Conservation (phyloP, 2,888 invertebrate species). For the Silvanus unidentatus region DNA sequence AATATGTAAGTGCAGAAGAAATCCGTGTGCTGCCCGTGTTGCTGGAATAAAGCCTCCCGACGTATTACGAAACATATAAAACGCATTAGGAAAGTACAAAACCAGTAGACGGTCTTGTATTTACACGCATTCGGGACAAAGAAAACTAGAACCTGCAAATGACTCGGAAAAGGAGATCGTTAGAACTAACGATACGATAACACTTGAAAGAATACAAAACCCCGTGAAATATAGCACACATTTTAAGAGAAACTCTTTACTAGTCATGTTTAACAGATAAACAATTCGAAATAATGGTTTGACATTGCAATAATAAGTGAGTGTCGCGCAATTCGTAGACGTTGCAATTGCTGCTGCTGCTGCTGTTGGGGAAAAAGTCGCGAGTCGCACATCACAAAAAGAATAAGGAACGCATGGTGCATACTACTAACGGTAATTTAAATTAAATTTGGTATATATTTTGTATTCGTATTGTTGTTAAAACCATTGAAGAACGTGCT, state of each 20-base stretch:
- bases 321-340: too few species aligned
- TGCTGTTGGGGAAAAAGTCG: too few species aligned
- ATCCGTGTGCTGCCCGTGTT: constrained; percentile 11
- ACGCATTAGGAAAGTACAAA: constrained; percentile 33
- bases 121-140: constrained; percentile 21
- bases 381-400: too few species aligned
- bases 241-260: constrained; percentile 10
- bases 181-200: constrained; percentile 43
- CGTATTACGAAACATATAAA: constrained; percentile 32
- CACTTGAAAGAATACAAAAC: constrained; percentile 29
- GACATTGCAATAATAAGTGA: too few species aligned
- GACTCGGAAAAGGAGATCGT: constrained; percentile 41
- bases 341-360: too few species aligned
- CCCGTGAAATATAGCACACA: constrained; percentile 25
- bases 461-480: constrained; percentile 9
- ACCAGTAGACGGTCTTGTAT: constrained; percentile 14
- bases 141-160: constrained; percentile 32
- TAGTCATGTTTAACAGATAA: constrained; percentile 30
- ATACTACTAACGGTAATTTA: not conserved
- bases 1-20: constrained; percentile 16
- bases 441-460: constrained; percentile 4
- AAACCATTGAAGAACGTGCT: constrained; percentile 8
- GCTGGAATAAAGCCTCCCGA: constrained; percentile 13
- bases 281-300: constrained; percentile 21
- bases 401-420: not conserved